Base-by-base conservation (phyloP, 2,888 invertebrate genomes). In the Frankliniella intonsa region DNA sequence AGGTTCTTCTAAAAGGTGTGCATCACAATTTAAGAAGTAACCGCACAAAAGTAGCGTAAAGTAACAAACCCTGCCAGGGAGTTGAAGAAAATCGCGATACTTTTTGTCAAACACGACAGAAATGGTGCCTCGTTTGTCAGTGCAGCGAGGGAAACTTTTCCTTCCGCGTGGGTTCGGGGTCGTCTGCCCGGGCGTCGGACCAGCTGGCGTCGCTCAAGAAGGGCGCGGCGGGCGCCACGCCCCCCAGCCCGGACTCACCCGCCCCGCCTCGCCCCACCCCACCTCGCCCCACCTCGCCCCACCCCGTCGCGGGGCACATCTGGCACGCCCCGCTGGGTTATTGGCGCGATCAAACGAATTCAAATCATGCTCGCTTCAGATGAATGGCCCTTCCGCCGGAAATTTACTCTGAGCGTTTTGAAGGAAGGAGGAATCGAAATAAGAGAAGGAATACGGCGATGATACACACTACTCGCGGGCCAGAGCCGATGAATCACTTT, bases 271-370 rank as follows among this genome's bases (percentile, higher is more conserved):
- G 55, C 65, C 65, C 14, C 65, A 10, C 65, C 69, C 69, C 69
- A 38, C 38, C 38, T 38, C 69, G 8, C 69, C 69, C 69, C 69
- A n/a, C 22, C 69, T 7, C 69, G 25, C 62, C 3, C 62, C 62
- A 7, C 11, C 25, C 69, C 25, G 22, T 8, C 5, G 69, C 25
- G 12, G 38, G 22, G 69, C 69, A 76, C 69, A 76, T 76, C 69
- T 76, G 69, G 69, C 69, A 76, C 69, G 69, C 69, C 69, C n/a
- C 22, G 69, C 69, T 25, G 69, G 69, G 69, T 76, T 76, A 76
- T 76, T 76, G 69, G 25, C 69, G 69, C 69, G 69, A 76, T 76
- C 69, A 76, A 76, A 76, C 69, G 69, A 76, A 76, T 76, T 76
- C 69, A 76, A 76, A 76, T 76, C 69, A 76, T 76, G 69, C 69